Percentiles rank a stretch among this genome's conserved stretches.
These are phyloP conservation scores for Odontophorus gujanensis DNA, from an alignment of 2,113 vertebrate species.

Conservation along the genomic window DNA sequence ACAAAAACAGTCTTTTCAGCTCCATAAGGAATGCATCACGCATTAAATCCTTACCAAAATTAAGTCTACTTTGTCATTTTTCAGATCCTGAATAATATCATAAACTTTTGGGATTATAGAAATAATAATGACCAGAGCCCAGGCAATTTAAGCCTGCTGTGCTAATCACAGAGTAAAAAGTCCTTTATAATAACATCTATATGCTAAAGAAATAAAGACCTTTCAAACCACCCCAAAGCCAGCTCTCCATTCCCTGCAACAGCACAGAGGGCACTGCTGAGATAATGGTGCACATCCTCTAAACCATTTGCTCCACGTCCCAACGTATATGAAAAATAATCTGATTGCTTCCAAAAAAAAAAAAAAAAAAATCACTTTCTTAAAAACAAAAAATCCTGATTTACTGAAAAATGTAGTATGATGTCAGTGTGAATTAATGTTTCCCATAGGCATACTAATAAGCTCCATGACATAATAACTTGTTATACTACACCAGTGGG, in stretches of 20 bases:
- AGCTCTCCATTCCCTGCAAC: conserved; percentile 46
- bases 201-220: conserved; percentile 72
- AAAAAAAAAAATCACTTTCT: conserved; percentile 19
- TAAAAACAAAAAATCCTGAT: conserved; percentile 67
- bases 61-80: conserved; percentile 59
- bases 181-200: conserved; percentile 72
- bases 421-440: conserved; percentile 82
- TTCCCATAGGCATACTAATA: conserved; percentile 84
- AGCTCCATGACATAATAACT: conserved; percentile 85
- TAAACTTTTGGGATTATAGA: conserved; percentile 75
- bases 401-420: conserved; percentile 77
- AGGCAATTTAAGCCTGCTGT: conserved; percentile 77
- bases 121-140: conserved; percentile 76
- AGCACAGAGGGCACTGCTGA: conserved; percentile 7
- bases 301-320: background rate
- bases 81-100: conserved; percentile 26
- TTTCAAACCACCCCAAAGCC: conserved; percentile 58
- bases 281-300: conserved; percentile 9
- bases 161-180: conserved; percentile 73
- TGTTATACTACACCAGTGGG: conserved; percentile 83
- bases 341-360: conserved; percentile 34
- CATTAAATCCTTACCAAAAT: conserved; percentile 59
- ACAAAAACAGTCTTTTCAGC: conserved; percentile 62
- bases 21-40: conserved; percentile 66
- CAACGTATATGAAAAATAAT: conserved; percentile 36